Evolutionary conservation across 2,113 vertebrate species (phyloP).

Genomic region (Nyctereutes procyonoides): DNA sequence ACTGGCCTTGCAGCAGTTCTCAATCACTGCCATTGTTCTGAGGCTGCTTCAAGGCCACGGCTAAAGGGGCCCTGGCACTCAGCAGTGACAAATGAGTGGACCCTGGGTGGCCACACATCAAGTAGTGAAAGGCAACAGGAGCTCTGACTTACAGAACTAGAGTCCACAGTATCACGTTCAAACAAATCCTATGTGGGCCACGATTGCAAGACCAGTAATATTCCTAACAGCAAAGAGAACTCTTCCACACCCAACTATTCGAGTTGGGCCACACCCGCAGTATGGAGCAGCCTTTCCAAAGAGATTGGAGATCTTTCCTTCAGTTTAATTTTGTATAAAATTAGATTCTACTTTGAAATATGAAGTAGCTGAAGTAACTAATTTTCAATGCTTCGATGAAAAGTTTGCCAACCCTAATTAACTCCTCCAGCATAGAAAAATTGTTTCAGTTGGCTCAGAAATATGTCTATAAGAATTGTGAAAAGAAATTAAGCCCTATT

Average conservation of each 20-base stretch:
- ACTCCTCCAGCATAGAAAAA: constrained; percentile 55
- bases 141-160: neutral
- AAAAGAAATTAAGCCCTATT: constrained; percentile 53
- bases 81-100: neutral
- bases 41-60: neutral
- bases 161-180: fast-evolving
- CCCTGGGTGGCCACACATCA: neutral
- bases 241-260: fast-evolving
- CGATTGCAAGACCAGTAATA: neutral
- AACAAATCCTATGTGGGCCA: neutral
- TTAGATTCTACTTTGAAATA: constrained; percentile 58
- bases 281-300: neutral
- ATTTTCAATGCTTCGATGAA: constrained; percentile 49
- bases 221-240: neutral
- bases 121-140: neutral
- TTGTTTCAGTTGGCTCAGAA: constrained; percentile 52
- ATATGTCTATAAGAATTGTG: constrained; percentile 42
- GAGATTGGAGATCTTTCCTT: neutral
- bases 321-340: constrained; percentile 52
- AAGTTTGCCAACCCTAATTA: constrained; percentile 71
- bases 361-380: constrained; percentile 47
- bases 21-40: neutral
- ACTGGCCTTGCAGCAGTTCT: neutral
- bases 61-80: neutral
- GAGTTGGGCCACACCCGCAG: fast-evolving